A percentile compares a stretch with the other conserved stretches of the same genome.
Evolutionary conservation across 2,797 vertebrate genomes (phyloP).

Genomic region (Lerista edwardsae): DNA sequence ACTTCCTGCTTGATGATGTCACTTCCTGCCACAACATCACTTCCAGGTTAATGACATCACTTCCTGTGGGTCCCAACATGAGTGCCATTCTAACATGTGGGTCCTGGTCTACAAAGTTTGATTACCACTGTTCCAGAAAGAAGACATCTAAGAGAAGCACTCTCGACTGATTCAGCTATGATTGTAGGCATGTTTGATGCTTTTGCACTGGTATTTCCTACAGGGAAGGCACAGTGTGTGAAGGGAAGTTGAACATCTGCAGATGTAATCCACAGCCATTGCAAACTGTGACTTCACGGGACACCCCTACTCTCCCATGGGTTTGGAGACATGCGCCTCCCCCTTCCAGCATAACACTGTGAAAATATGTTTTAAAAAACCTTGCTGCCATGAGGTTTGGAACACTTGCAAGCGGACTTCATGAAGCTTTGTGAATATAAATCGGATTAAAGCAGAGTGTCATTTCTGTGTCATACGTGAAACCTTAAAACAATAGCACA

Average conservation of each 20-base stretch:
- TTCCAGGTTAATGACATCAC: no score
- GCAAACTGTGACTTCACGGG: not conserved
- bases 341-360: not conserved
- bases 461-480: slow-evolving; percentile 47
- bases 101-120: no score
- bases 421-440: slow-evolving; percentile 59
- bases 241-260: not conserved
- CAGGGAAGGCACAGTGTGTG: not conserved
- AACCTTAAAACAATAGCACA: slow-evolving; percentile 58
- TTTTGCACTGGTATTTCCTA: not conserved
- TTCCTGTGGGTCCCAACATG: no score
- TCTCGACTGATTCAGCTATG: slow-evolving; percentile 12
- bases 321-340: not conserved
- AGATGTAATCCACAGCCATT: not conserved
- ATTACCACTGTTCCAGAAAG: no score
- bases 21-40: no score
- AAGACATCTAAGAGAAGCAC: slow-evolving; percentile 74
- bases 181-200: not conserved
- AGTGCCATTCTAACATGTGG: no score
- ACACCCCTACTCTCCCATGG: not conserved
- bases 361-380: not conserved
- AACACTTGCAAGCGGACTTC: slow-evolving; percentile 52
- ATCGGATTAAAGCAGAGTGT: slow-evolving; percentile 58
- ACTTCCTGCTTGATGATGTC: no score
- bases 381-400: not conserved